Evolutionary conservation across 2,113 vertebrate genomes (phyloP), one percentile per base, ranked within the genome.

Genomic region (Phaethornis superciliosus): DNA sequence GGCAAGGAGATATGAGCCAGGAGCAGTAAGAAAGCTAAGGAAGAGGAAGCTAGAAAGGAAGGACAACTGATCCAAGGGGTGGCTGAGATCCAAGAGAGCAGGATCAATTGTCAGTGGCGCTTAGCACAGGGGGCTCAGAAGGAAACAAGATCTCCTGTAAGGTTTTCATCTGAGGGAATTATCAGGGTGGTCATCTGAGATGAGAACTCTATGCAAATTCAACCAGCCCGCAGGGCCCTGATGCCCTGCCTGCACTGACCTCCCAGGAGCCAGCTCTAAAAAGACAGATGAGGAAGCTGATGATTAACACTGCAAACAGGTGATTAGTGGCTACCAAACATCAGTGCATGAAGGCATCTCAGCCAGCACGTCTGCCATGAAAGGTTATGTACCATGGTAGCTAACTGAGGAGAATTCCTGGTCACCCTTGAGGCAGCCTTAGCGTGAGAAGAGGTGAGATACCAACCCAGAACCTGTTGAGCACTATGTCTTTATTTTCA

Each of bases 121-220:
- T 94, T 82, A 87, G 85, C 65, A 65, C 33, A 69, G 35, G 16
- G 33, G 69, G 56, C 59, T 89, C 55, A 40, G 63, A 55, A 77
- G 56, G 79, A 96, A 96, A 91, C 4, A 14, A 94, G 82, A 90
- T 67, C 82, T 88, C 59, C 70, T 4, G 5, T 12, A 30, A 88
- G 85, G 37, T 70, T 49, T 78, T 90, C 56, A 40, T 64, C 35
- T 84, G 58, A 6, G 44, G 74, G 54, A 92, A 75, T 62, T 60
- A 33, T 37, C 4, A 0, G 46, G 49, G 80, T 55, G 72, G 90
- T 54, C 85, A 94, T n/a, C 69, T 40, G 89, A 94, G 90, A 86
- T 91, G 76, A 90, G 19, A 91, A 44, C 51, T 37, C 90, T 56
- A 56, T 58, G 37, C 28, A 54, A 86, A 70, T 47, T 10, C 26